Percentiles rank a stretch among this genome's conserved stretches.
Evolutionary conservation across 2,113 vertebrate genomes (phyloP).

Genomic region (Prinia subflava): DNA sequence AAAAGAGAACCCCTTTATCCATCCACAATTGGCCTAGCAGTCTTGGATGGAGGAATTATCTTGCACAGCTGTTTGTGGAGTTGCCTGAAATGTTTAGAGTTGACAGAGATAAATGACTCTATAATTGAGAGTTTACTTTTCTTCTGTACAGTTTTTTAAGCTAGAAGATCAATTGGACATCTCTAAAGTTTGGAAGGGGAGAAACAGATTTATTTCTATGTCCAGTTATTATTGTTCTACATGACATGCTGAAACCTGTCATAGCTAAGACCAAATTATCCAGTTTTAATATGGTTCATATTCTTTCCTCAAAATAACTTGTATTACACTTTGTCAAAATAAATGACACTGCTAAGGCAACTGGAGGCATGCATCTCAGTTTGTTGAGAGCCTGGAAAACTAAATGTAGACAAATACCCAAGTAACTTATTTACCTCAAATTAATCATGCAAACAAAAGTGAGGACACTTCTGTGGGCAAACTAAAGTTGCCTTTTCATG

Average conservation of each 20-base stretch:
- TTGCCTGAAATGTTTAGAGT: not conserved
- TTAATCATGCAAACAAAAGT: not conserved
- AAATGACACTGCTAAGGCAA: not conserved
- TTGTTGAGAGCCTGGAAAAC: not conserved
- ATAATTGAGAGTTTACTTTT: slow-evolving; percentile 30
- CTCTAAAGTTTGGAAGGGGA: not conserved
- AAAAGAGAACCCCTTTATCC: not conserved
- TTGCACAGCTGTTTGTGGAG: slow-evolving; percentile 1
- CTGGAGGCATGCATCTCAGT: not conserved
- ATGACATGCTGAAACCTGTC: slow-evolving; percentile 5
- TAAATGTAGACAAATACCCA: not conserved
- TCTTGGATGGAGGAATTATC: slow-evolving; percentile 13
- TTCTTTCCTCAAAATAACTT: slow-evolving; percentile 9
- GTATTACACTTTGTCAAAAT: not conserved
- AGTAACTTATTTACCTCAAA: not conserved
- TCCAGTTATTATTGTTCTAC: slow-evolving; percentile 42
- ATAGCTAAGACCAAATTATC: not conserved
- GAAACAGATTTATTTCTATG: slow-evolving; percentile 13
- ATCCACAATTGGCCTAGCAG: not conserved
- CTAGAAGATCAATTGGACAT: slow-evolving; percentile 1
- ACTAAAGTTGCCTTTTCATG: not conserved
- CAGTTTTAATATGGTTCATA: not conserved
- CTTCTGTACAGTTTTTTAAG: not conserved
- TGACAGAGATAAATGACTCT: slow-evolving; percentile 5
- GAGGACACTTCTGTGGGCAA: not conserved